Percentiles rank a stretch among this genome's conserved stretches.
These are phyloP conservation scores for Poeciliopsis paucimaculata DNA, from an alignment of 2,797 vertebrate genomes.

Conservation along the genomic window DNA sequence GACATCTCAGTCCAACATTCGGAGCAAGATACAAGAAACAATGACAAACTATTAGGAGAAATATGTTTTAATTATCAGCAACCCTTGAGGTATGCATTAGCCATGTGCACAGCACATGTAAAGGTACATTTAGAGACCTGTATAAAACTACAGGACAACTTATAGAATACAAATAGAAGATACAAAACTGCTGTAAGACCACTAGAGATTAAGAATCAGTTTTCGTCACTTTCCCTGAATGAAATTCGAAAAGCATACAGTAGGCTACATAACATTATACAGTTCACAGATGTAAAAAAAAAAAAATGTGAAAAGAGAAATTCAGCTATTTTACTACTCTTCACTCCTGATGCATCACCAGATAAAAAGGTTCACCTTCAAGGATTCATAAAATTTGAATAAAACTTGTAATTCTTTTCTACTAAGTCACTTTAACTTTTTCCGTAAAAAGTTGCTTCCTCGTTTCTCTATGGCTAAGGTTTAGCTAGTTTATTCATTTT, in stretches of 20 bases:
- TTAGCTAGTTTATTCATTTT: not conserved
- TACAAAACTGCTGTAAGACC: conserved; percentile 71
- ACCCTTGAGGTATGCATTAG: conserved; percentile 67
- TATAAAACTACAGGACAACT: conserved; percentile 93
- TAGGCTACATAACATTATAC: not conserved
- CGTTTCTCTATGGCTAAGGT: not conserved
- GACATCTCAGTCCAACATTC: not conserved
- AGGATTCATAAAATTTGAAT: not conserved
- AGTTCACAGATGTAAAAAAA: not conserved
- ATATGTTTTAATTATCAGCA: conserved; percentile 68
- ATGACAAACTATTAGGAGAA: conserved; percentile 19
- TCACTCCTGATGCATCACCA: not conserved
- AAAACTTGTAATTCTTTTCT: not conserved
- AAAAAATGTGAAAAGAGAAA: conserved; percentile 12
- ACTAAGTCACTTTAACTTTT: not conserved
- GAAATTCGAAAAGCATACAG: not conserved
- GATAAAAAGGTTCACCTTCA: not conserved
- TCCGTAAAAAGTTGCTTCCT: not conserved
- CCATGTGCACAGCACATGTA: conserved; percentile 96
- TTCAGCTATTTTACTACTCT: conserved; percentile 10
- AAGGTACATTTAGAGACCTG: conserved; percentile 81
- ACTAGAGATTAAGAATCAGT: conserved; percentile 63
- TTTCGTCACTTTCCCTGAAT: conserved; percentile 42
- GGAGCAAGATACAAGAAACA: conserved; percentile 7
- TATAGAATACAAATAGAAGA: conserved; percentile 53